A percentile compares a stretch with the other conserved stretches of the same genome.
phyloP scores from a whole-genome alignment of 2,797 vertebrate species.

The Pseudocheirus occidentalis region DNA sequence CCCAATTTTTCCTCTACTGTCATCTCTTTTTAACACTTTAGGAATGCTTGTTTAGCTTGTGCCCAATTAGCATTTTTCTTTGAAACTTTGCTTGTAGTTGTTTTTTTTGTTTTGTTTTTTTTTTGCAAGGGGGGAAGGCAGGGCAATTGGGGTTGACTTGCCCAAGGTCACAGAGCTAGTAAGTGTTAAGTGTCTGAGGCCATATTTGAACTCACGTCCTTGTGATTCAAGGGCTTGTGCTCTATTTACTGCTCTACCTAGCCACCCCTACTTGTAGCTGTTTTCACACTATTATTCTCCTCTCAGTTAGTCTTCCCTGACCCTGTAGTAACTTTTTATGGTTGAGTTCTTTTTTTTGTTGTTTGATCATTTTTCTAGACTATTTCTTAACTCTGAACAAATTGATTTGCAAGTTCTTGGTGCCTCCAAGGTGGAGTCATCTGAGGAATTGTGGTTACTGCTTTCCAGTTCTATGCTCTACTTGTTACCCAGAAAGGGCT shows the following conservation, averaged over 20 bases:
- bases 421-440: background rate
- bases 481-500: background rate
- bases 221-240: too few species aligned
- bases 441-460: background rate
- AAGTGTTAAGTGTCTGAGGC: too few species aligned
- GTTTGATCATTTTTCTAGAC: background rate
- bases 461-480: background rate
- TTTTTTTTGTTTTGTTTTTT: background rate
- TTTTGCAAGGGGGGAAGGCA: too few species aligned
- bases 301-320: background rate
- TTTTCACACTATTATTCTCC: background rate
- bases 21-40: background rate
- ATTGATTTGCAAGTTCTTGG: background rate
- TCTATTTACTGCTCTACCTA: too few species aligned
- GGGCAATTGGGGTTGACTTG: too few species aligned
- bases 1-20: background rate
- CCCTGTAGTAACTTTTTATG: background rate
- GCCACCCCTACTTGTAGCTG: background rate
- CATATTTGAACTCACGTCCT: too few species aligned
- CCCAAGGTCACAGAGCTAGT: too few species aligned
- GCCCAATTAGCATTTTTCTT: background rate
- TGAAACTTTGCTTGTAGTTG: background rate
- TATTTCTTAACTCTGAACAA: background rate
- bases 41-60: background rate
- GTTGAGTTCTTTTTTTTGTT: background rate